These are phyloP conservation scores for Semotilus atromaculatus DNA, from an alignment of 2,797 vertebrate species.

Conservation along the genomic window DNA sequence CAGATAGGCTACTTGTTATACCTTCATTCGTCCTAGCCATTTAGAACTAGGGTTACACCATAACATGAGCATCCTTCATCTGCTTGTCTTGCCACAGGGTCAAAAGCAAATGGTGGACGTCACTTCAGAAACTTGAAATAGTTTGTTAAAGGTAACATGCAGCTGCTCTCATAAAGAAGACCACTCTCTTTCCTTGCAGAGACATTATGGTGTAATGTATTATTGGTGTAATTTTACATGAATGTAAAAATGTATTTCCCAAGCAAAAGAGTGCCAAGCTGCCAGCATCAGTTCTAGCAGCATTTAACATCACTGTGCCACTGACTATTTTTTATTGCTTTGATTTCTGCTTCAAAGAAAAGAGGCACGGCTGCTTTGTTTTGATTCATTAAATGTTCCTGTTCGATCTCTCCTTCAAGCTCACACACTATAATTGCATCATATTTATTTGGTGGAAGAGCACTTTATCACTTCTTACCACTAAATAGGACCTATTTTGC, in stretches of 20 bases:
- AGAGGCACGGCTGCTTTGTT: neutral
- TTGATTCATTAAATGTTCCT: neutral
- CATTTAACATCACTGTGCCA: slow-evolving; percentile 28
- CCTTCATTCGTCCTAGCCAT: slow-evolving; percentile 17
- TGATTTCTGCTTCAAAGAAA: neutral
- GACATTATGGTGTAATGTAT: slow-evolving; percentile 50
- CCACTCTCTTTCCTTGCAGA: slow-evolving; percentile 35
- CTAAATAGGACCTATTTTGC: neutral
- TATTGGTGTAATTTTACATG: too few species aligned
- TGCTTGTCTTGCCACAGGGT: neutral
- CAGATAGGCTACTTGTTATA: slow-evolving; percentile 42
- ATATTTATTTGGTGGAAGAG: neutral
- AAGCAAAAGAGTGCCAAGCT: slow-evolving; percentile 38
- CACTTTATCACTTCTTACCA: neutral
- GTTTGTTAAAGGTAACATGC: slow-evolving; percentile 28
- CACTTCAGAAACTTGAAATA: neutral
- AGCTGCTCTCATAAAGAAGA: slow-evolving; percentile 27
- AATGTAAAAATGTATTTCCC: too few species aligned
- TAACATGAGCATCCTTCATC: slow-evolving; percentile 13
- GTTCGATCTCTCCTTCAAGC: neutral
- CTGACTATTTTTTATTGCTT: neutral
- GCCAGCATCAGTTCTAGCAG: slow-evolving; percentile 36
- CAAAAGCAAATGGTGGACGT: neutral
- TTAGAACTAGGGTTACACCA: slow-evolving; percentile 31
- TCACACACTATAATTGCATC: neutral